Base-by-base conservation (phyloP, 2,888 invertebrate genomes). In the Amblyjoppa proteus region DNA sequence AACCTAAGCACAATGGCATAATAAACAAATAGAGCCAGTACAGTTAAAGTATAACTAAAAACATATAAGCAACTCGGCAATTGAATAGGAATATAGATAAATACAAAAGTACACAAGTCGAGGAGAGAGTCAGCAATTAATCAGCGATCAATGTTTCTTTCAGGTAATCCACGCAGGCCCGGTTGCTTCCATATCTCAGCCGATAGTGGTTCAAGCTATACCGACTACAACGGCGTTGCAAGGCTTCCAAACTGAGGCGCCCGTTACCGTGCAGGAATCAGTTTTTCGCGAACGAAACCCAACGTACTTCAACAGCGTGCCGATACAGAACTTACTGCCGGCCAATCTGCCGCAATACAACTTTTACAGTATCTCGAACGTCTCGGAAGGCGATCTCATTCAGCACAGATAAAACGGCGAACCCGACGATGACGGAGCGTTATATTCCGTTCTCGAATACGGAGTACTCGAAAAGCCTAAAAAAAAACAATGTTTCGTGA, bases 341-440 rank as follows among this genome's bases (percentile, higher is more conserved):
- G 83, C 92, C 0, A 93, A 92, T 88, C 87, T 93, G 88, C 91
- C 93, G 51, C 76, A 83, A 38, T 94, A 94, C 81, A 94, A 93
- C 85, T 93, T 94, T 89, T 94, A 94, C 85, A 93, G 92, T 85
- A 92, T 94, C 81, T 89, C 93, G 28, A 93, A 91, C 79, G 92
- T 93, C 34, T 87, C 90, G 28, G 93, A 93, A 76, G 89, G 87
- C 34, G 92, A 93, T 87, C 89, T 92, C 49, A 90, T 93, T 79
- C 91, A 92, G 85, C 90, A 91, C 74, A 92, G 91, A 87, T 93
- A 93, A 89, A 88, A 77, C 28, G 4, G 58, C 28, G 11, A 58
- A 11, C 11, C 20, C n/a, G n/a, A 16, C 5, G 53, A 56, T 20
- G 16, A 56, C 20, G 20, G 16, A 20, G n/a, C 7, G 53, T 56